Percentiles rank a stretch among this genome's conserved stretches.
phyloP scores from a whole-genome alignment of 2,888 invertebrate genomes.

The Acanthopleura granulata region DNA sequence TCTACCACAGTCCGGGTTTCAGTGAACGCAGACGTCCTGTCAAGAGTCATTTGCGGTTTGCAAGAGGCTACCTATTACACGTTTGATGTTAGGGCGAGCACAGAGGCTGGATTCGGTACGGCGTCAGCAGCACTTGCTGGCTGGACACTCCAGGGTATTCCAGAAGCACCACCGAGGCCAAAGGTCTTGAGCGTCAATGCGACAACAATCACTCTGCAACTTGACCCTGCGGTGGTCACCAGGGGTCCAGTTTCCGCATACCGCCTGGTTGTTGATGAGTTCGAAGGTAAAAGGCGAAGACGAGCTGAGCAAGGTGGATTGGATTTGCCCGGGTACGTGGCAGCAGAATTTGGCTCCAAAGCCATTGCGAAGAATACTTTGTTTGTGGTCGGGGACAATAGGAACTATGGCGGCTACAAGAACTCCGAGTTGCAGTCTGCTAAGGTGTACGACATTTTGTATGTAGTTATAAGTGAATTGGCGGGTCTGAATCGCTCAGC shows the following conservation, averaged over 20 bases:
- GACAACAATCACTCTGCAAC: constrained; percentile 77
- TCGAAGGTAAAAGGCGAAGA: constrained; percentile 8
- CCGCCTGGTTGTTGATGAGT: constrained; percentile 80
- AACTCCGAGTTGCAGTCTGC: constrained; percentile 81
- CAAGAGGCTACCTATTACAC: constrained; percentile 84
- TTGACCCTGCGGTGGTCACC: constrained; percentile 79
- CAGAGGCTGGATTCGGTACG: constrained; percentile 73
- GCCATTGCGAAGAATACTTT: constrained; percentile 74
- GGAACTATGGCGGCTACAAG: constrained; percentile 80
- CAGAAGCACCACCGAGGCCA: constrained; percentile 79
- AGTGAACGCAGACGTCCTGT: not conserved
- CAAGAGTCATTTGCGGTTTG: constrained; percentile 67
- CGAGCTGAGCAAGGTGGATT: constrained; percentile 74
- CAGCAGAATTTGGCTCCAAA: constrained; percentile 81
- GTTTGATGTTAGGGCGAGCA: constrained; percentile 78
- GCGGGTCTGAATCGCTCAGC: constrained; percentile 77
- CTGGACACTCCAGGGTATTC: constrained; percentile 81
- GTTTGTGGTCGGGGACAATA: constrained; percentile 84
- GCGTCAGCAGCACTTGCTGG: constrained; percentile 72
- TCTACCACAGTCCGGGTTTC: not conserved
- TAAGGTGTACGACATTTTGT: constrained; percentile 76
- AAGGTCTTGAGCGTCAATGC: constrained; percentile 76
- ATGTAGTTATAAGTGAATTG: constrained; percentile 80
- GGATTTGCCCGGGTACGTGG: constrained; percentile 70
- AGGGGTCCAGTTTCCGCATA: constrained; percentile 84